Conservation (phyloP, 2,113 vertebrate genomes). For the Tichodroma muraria region DNA sequence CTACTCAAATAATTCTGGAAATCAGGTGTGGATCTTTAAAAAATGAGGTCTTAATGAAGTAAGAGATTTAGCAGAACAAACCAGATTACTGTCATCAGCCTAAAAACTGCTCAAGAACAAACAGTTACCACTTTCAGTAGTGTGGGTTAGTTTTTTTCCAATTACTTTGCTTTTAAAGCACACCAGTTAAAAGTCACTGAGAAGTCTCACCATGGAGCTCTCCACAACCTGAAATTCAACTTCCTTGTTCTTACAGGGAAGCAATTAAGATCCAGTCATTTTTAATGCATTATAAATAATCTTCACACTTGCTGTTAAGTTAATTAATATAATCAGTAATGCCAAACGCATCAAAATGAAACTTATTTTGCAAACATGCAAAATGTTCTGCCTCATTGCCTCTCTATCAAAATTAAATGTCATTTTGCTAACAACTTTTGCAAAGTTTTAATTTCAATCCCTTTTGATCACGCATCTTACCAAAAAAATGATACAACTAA, state of each 20-base stretch:
- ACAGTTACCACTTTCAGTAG: background rate
- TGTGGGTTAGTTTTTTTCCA: background rate
- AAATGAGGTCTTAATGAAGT: background rate
- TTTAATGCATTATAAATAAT: constrained; percentile 70
- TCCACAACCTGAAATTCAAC: constrained; percentile 51
- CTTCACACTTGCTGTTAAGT: constrained; percentile 67
- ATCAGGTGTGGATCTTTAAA: background rate
- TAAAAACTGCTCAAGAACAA: background rate
- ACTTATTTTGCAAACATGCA: constrained; percentile 69
- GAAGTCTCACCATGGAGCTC: background rate
- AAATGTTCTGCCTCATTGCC: constrained; percentile 63
- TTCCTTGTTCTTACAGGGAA: constrained; percentile 57
- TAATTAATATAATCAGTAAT: constrained; percentile 74
- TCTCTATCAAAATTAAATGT: constrained; percentile 58
- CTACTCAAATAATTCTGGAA: background rate
- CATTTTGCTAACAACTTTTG: constrained; percentile 55
- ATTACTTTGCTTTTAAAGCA: constrained; percentile 4
- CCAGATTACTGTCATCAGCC: background rate
- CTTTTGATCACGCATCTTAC: background rate
- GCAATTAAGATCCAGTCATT: constrained; percentile 67
- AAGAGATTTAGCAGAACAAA: background rate
- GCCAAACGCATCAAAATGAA: constrained; percentile 66
- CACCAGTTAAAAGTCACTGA: constrained; percentile 2
- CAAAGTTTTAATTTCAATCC: constrained; percentile 45
- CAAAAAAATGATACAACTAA: background rate